phyloP scores from a whole-genome alignment of 2,113 vertebrate genomes.

The Struthidea cinerea region DNA sequence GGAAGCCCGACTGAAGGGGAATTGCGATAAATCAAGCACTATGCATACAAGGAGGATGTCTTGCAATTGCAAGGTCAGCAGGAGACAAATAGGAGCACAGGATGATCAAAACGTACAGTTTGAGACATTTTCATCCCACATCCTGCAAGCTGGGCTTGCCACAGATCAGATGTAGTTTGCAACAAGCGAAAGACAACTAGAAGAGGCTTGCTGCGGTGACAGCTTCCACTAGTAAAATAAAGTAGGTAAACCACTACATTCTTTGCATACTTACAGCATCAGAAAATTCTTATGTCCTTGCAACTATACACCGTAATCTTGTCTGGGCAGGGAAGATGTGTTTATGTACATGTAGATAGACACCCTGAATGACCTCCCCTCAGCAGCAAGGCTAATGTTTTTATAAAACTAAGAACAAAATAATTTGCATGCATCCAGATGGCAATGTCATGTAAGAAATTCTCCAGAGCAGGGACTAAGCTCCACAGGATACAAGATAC shows the following conservation, averaged over 20 bases:
- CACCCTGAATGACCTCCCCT: constrained; percentile 1
- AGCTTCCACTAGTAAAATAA: not conserved
- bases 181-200: not conserved
- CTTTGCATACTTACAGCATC: not conserved
- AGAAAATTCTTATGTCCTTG: not conserved
- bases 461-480: constrained; percentile 27
- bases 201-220: not conserved
- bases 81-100: not conserved
- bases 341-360: not conserved
- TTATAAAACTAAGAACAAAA: constrained; percentile 37
- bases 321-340: not conserved
- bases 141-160: not conserved
- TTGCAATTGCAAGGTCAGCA: not conserved
- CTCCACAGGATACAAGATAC: constrained; percentile 26
- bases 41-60: not conserved
- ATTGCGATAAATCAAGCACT: not conserved
- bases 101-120: not conserved
- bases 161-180: not conserved
- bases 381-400: not conserved
- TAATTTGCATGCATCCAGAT: constrained; percentile 50
- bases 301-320: not conserved
- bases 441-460: constrained; percentile 43
- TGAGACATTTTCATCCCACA: not conserved
- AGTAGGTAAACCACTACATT: not conserved
- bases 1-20: not conserved